These are phyloP conservation scores for Diorhabda carinulata DNA, from an alignment of 1,140 invertebrate genomes.

Conservation along the genomic window DNA sequence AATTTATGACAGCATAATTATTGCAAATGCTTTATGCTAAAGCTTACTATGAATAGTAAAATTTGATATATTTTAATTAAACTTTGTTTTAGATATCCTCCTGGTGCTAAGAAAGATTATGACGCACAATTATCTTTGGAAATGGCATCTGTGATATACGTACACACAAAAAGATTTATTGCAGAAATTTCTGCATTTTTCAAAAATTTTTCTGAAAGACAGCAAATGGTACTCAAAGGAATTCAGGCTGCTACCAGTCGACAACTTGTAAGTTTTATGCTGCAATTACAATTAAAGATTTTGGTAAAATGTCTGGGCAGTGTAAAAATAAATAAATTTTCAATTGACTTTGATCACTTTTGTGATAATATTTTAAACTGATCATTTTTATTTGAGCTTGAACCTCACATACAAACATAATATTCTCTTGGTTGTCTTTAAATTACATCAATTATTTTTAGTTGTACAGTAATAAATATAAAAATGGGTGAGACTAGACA, in stretches of 20 bases:
- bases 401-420: too few relatives aligned
- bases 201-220: conserved; percentile 72
- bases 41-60: background rate
- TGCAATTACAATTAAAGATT: too few relatives aligned
- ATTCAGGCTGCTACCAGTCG: conserved; percentile 50
- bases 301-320: background rate
- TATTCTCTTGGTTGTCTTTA: too few relatives aligned
- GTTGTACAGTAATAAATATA: too few relatives aligned
- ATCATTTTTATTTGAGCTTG: too few relatives aligned
- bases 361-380: too few relatives aligned
- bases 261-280: conserved; percentile 30
- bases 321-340: background rate
- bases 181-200: conserved; percentile 84
- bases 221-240: conserved; percentile 68
- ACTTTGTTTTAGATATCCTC: conserved; percentile 20
- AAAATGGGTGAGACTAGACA: too few relatives aligned
- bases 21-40: conserved; percentile 67
- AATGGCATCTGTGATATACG: conserved; percentile 86
- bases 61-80: background rate
- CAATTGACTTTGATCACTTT: too few relatives aligned
- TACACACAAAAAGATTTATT: conserved; percentile 92
- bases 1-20: too few relatives aligned
- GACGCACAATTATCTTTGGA: conserved; percentile 77
- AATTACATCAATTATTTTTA: too few relatives aligned
- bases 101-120: conserved; percentile 50